Evolutionary conservation across 2,888 invertebrate genomes (phyloP).

Genomic region (Drosophila rellima): DNA sequence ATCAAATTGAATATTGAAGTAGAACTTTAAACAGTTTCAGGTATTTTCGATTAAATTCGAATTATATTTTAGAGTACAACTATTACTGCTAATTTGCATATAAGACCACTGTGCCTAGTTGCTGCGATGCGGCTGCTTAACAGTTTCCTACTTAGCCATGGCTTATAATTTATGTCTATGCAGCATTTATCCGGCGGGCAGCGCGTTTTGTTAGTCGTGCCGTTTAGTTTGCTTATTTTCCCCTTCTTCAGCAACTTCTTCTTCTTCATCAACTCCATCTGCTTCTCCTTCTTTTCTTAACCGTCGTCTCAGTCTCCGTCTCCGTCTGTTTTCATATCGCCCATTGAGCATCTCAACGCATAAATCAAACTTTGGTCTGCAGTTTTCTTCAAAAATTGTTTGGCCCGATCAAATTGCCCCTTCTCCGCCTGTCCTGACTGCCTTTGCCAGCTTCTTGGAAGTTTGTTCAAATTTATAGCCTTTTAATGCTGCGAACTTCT

Average conservation of each 20-base stretch:
- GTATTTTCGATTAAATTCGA: not conserved
- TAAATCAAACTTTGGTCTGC: slow-evolving; percentile 76
- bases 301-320: not conserved
- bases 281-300: slow-evolving; percentile 2
- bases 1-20: not conserved
- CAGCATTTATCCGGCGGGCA: slow-evolving; percentile 53
- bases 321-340: slow-evolving; percentile 52
- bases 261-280: not conserved
- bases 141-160: slow-evolving; percentile 75
- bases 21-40: not conserved
- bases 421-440: slow-evolving; percentile 5
- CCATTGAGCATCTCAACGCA: slow-evolving; percentile 77
- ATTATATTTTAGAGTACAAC: not conserved
- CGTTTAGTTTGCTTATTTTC: slow-evolving; percentile 59
- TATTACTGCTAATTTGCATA: slow-evolving; percentile 23
- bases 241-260: slow-evolving; percentile 22
- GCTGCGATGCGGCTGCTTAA: slow-evolving; percentile 48
- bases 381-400: slow-evolving; percentile 65
- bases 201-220: slow-evolving; percentile 75
- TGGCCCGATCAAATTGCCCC: slow-evolving; percentile 66
- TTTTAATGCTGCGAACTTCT: slow-evolving; percentile 63
- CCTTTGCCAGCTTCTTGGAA: slow-evolving; percentile 69
- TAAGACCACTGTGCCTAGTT: slow-evolving; percentile 53
- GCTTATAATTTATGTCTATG: slow-evolving; percentile 76
- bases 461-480: slow-evolving; percentile 67